phyloP scores from a whole-genome alignment of 92 coral and sea anemone genomes.

The Siderastrea siderea region DNA sequence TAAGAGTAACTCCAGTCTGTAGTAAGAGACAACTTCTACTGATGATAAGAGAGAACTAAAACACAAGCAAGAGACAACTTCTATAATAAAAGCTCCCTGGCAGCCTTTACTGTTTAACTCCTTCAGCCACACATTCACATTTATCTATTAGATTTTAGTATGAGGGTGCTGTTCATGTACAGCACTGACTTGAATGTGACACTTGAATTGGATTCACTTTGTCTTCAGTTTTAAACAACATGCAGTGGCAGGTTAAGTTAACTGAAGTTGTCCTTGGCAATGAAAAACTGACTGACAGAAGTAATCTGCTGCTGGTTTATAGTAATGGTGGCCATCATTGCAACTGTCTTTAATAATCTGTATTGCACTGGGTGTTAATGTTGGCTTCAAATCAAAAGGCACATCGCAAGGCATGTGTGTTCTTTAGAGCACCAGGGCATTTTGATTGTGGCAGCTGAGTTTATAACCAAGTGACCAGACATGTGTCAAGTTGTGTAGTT shows the following conservation, averaged over 20 bases:
- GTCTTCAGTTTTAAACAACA: background rate
- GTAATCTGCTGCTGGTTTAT: background rate
- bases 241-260: conserved; percentile 4
- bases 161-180: background rate
- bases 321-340: background rate
- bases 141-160: background rate
- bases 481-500: background rate
- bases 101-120: no score
- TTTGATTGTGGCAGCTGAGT: background rate
- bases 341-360: background rate
- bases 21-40: no score
- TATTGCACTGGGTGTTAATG: background rate
- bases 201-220: background rate
- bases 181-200: background rate
- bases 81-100: no score
- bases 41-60: no score
- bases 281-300: background rate
- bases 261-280: background rate
- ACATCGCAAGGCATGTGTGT: background rate
- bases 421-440: background rate
- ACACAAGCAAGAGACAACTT: no score
- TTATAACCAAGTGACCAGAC: background rate
- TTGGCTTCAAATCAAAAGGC: background rate
- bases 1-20: no score
- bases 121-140: background rate